A percentile compares a stretch with the other conserved stretches of the same genome.
These are phyloP conservation scores for Maniola hyperantus DNA, from an alignment of 2,888 invertebrate species.

Conservation along the genomic window DNA sequence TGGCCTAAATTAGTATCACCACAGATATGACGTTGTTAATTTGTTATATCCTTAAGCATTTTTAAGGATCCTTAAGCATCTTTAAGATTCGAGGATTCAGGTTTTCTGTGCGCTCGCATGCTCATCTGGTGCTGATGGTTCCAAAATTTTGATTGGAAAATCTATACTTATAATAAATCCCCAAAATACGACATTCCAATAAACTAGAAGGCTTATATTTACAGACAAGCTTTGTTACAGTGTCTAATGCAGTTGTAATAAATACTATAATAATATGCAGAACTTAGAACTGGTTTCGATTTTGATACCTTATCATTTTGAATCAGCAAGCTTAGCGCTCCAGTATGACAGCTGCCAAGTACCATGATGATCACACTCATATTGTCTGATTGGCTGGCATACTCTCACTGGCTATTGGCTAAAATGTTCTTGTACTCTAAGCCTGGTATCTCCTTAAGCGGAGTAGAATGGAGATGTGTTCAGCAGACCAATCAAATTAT, in stretches of 20 bases:
- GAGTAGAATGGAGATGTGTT: too few species aligned
- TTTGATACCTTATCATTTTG: constrained; percentile 4
- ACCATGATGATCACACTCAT: neutral
- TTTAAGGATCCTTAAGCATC: too few species aligned
- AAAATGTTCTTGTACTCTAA: too few species aligned
- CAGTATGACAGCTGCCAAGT: neutral
- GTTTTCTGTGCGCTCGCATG: constrained; percentile 66
- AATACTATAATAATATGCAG: constrained; percentile 6
- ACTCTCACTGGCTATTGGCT: too few species aligned
- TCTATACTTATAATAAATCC: constrained; percentile 29
- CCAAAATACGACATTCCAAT: constrained; percentile 33
- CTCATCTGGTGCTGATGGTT: constrained; percentile 63
- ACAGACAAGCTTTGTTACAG: constrained; percentile 55
- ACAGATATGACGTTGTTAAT: too few species aligned
- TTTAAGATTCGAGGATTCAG: too few species aligned
- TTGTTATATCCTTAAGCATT: too few species aligned
- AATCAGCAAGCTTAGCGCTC: neutral
- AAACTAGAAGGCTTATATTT: constrained; percentile 46
- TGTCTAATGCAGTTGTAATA: constrained; percentile 22
- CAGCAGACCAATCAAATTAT: too few species aligned
- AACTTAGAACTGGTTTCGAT: constrained; percentile 32
- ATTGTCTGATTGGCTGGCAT: neutral
- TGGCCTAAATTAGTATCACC: too few species aligned
- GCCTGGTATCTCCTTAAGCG: too few species aligned
- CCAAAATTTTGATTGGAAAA: constrained; percentile 34